Conservation (phyloP, 2,797 vertebrate species). For the Coendou prehensilis region DNA sequence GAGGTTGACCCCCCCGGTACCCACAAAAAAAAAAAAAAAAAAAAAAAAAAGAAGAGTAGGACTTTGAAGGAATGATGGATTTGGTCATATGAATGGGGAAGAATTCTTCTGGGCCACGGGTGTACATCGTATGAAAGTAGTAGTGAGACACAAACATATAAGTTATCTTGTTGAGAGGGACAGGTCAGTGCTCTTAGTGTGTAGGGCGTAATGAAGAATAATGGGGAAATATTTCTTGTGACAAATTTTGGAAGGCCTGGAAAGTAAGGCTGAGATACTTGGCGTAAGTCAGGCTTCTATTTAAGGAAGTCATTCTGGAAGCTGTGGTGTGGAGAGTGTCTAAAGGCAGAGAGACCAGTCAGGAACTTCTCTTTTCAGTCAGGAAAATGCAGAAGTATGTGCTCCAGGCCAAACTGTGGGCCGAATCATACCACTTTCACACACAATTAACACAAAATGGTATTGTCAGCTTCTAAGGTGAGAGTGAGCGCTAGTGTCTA, state of each 20-base stretch:
- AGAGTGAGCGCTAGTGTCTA: neutral
- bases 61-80: neutral
- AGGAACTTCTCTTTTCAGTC: conserved; percentile 10
- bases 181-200: neutral
- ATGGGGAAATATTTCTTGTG: neutral
- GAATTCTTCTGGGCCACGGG: neutral
- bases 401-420: neutral
- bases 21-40: no score
- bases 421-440: neutral
- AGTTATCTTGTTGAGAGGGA: neutral
- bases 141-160: neutral
- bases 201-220: neutral
- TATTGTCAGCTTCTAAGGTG: neutral
- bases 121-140: neutral
- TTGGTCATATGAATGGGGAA: neutral
- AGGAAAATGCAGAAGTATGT: neutral
- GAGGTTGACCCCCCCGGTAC: no score
- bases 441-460: neutral
- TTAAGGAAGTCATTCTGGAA: conserved; percentile 47
- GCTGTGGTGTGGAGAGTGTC: neutral
- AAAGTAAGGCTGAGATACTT: neutral
- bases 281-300: conserved; percentile 3
- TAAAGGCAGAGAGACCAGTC: neutral
- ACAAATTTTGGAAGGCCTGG: conserved; percentile 32
- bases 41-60: neutral